Evolutionary conservation across 2,113 vertebrate genomes (phyloP).

Genomic region (Cryptoleucopteryx plumbea): DNA sequence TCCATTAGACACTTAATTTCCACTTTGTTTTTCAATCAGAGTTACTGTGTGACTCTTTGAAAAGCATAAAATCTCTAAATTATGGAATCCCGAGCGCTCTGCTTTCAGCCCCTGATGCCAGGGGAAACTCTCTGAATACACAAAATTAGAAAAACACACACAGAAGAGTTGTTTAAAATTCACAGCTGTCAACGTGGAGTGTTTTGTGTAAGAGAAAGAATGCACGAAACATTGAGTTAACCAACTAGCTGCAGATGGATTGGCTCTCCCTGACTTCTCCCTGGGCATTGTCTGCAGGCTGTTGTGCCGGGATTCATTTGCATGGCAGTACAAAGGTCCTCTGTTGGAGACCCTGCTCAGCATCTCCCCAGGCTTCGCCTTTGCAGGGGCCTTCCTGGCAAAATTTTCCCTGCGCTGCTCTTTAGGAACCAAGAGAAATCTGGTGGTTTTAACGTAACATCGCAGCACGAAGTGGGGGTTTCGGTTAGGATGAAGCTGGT

Average conservation of each 20-base stretch:
- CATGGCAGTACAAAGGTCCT: constrained; percentile 81
- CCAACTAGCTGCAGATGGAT: constrained; percentile 68
- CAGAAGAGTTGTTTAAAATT: constrained; percentile 73
- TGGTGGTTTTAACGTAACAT: constrained; percentile 67
- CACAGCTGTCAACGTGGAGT: constrained; percentile 72
- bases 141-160: constrained; percentile 75
- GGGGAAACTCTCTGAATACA: constrained; percentile 73
- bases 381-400: constrained; percentile 50
- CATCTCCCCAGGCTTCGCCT: constrained; percentile 63
- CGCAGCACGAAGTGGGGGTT: constrained; percentile 57
- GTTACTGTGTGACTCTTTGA: constrained; percentile 69
- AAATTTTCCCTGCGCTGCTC: constrained; percentile 5
- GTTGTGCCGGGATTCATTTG: constrained; percentile 75
- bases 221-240: constrained; percentile 62
- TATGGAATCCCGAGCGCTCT: constrained; percentile 62
- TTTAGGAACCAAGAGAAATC: constrained; percentile 68
- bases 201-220: constrained; percentile 70
- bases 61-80: constrained; percentile 84
- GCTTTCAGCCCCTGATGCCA: constrained; percentile 5
- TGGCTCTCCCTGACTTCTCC: constrained; percentile 34
- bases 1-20: constrained; percentile 54
- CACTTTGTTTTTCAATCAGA: constrained; percentile 72
- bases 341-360: constrained; percentile 73
- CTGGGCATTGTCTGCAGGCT: constrained; percentile 62
- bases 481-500: constrained; percentile 59